phyloP scores from a whole-genome alignment of 2,888 invertebrate species.

The Podabrus alpinus region DNA sequence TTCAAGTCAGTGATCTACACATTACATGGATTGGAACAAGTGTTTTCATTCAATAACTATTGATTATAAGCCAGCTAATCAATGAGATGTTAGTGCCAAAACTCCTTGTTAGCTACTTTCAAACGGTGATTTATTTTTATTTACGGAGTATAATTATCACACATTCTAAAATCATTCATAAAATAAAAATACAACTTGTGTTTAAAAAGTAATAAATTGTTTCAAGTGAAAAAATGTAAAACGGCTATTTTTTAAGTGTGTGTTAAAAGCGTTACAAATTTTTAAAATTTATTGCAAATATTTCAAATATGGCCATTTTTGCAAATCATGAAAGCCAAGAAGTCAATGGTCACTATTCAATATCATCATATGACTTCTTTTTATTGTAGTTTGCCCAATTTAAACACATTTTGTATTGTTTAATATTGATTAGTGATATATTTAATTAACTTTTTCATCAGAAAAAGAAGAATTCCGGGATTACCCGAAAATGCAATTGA shows the following conservation, averaged over 20 bases:
- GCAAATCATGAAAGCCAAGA: not conserved
- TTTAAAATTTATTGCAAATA: not conserved
- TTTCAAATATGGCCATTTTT: not conserved
- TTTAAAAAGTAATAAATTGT: not conserved
- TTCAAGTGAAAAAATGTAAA: not conserved
- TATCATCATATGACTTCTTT: not conserved
- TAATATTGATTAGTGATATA: no score
- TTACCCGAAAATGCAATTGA: not conserved
- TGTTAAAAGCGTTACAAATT: not conserved
- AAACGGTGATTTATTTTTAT: not conserved
- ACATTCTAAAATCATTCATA: not conserved
- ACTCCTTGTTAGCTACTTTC: not conserved
- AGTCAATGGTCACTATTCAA: not conserved
- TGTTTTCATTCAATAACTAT: not conserved
- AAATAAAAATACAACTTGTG: not conserved
- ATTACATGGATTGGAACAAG: not conserved
- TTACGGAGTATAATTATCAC: not conserved
- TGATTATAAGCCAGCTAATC: not conserved
- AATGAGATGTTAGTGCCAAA: conserved; percentile 5
- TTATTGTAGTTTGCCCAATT: not conserved
- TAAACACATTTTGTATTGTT: not conserved
- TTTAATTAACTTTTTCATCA: no score
- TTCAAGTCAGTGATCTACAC: not conserved
- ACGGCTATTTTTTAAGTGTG: not conserved
- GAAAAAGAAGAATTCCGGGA: not conserved